Percentiles rank a stretch among this genome's conserved stretches.
These are phyloP conservation scores for Typhlichthys eigenmanni DNA, from an alignment of 2,797 vertebrate species.

Conservation along the genomic window DNA sequence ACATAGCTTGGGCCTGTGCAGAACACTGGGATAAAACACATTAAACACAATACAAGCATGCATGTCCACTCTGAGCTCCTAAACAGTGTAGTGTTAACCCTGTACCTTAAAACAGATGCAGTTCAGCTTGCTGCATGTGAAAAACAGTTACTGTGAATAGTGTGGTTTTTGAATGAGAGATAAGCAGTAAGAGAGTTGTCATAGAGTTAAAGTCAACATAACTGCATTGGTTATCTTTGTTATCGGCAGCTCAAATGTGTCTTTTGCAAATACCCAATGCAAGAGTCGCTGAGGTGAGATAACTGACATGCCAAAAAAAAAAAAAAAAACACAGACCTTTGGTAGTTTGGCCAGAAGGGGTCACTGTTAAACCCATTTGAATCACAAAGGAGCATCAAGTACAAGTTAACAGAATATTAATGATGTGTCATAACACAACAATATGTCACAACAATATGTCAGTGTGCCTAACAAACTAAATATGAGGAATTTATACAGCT, in stretches of 20 bases:
- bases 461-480: constrained; percentile 24
- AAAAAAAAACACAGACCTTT: constrained; percentile 19
- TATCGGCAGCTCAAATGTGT: not conserved
- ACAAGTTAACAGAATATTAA: constrained; percentile 60
- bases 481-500: constrained; percentile 51
- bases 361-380: constrained; percentile 53
- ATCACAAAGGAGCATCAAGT: constrained; percentile 42
- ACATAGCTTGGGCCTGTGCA: constrained; percentile 54
- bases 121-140: constrained; percentile 1
- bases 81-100: constrained; percentile 15
- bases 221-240: not conserved
- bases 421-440: too few relatives aligned
- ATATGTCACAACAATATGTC: constrained; percentile 45
- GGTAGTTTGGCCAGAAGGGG: constrained; percentile 30
- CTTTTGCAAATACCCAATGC: constrained; percentile 11
- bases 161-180: not conserved
- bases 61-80: constrained; percentile 23
- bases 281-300: constrained; percentile 21
- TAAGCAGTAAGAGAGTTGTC: not conserved
- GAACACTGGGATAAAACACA: constrained; percentile 66
- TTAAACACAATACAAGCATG: constrained; percentile 49
- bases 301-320: constrained; percentile 37
- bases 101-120: not conserved
- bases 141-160: not conserved
- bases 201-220: not conserved